Conservation (phyloP, 2,888 invertebrate genomes). For the Bombylius major region DNA sequence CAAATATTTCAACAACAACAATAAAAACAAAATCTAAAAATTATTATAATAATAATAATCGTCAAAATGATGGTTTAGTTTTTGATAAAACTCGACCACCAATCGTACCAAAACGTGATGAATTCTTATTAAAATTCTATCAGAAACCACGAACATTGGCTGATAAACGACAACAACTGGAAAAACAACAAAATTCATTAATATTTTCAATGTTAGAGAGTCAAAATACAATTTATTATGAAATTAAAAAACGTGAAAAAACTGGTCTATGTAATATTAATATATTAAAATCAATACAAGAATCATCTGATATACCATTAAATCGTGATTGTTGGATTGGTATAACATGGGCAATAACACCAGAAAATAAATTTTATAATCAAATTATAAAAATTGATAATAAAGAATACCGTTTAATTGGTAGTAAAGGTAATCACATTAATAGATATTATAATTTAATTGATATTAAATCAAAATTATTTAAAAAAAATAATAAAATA, state of each 20-base stretch:
- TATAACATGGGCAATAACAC: conserved; percentile 30
- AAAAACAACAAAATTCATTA: conserved; percentile 22
- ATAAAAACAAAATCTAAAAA: neutral
- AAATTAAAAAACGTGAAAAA: conserved; percentile 28
- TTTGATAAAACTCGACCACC: conserved; percentile 27
- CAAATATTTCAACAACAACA: neutral
- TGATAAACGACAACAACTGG: conserved; percentile 39
- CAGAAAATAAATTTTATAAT: conserved; percentile 30
- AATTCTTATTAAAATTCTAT: too few species aligned
- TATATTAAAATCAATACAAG: conserved; percentile 25
- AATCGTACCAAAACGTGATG: conserved; percentile 20
- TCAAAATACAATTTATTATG: conserved; percentile 31
- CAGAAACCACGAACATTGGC: conserved; percentile 41
- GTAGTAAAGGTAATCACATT: conserved; percentile 28
- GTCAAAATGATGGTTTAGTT: conserved; percentile 28
- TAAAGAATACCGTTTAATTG: conserved; percentile 23
- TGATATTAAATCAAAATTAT: conserved; percentile 12
- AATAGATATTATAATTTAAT: conserved; percentile 23
- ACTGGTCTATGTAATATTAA: conserved; percentile 25
- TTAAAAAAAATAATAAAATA: neutral
- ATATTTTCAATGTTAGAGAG: conserved; percentile 34
- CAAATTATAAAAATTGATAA: conserved; percentile 28
- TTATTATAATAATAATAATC: conserved; percentile 1
- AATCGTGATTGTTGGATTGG: conserved; percentile 33
- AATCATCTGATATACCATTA: conserved; percentile 25